Evolutionary conservation across 2,113 vertebrate species (phyloP).

Genomic region (Plecturocebus donacophilus): DNA sequence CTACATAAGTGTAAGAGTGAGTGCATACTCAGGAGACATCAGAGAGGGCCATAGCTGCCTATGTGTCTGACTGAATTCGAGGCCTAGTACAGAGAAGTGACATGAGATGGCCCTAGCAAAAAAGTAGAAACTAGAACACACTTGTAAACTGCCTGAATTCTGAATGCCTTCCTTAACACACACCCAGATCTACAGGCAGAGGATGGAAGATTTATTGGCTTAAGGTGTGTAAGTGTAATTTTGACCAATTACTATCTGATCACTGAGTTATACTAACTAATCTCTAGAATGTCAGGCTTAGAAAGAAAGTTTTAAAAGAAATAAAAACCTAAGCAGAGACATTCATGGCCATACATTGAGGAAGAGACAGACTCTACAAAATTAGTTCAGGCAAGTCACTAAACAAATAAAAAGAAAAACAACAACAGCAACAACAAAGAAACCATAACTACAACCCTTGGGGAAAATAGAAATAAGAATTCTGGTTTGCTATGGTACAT

Average conservation of each 20-base stretch:
- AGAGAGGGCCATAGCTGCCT: not conserved
- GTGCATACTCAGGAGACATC: not conserved
- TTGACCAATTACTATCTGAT: not conserved
- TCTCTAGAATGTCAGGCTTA: not conserved
- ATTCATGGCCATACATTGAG: not conserved
- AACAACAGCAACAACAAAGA: not conserved
- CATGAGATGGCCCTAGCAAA: not conserved
- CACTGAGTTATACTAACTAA: not conserved
- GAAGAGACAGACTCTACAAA: not conserved
- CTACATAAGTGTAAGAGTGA: not conserved
- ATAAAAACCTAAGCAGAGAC: not conserved
- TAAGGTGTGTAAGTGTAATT: not conserved
- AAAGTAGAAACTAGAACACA: not conserved
- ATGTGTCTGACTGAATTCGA: not conserved
- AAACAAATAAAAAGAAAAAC: not conserved
- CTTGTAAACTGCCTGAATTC: not conserved
- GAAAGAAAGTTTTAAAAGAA: not conserved
- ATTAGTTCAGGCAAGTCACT: not conserved
- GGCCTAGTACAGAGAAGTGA: not conserved
- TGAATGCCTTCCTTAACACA: not conserved
- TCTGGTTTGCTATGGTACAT: not conserved
- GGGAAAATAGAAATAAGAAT: not conserved
- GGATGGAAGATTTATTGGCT: not conserved
- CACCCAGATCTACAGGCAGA: not conserved
- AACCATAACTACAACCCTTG: not conserved